Evolutionary conservation across 2,113 vertebrate species (phyloP).

Genomic region (Vimba vimba): DNA sequence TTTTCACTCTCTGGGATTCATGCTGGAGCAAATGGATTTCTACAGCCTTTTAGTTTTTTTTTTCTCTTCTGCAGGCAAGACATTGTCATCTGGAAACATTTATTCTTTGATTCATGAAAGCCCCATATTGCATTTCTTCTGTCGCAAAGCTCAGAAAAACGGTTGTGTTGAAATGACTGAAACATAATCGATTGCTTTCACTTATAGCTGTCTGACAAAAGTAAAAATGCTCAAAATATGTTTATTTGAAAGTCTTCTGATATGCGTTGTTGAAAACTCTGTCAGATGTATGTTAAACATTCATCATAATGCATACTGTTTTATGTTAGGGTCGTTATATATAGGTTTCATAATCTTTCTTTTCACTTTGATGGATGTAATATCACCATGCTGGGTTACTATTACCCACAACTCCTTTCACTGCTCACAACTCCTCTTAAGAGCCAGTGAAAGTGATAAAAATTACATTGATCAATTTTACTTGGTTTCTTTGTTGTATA

Average conservation of each 20-base stretch:
- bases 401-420: constrained; percentile 72
- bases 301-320: constrained; percentile 13
- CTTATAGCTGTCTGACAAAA: constrained; percentile 38
- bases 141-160: constrained; percentile 67
- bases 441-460: constrained; percentile 64
- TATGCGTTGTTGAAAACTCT: neutral
- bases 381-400: constrained; percentile 71
- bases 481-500: constrained; percentile 24
- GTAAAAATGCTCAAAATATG: constrained; percentile 5
- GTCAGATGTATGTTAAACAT: neutral
- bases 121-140: constrained; percentile 75
- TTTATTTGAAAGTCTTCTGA: neutral
- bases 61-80: constrained; percentile 59
- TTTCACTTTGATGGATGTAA: neutral
- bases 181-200: constrained; percentile 56
- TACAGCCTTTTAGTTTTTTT: constrained; percentile 53
- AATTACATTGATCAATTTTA: constrained; percentile 54
- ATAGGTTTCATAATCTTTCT: constrained; percentile 13
- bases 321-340: constrained; percentile 15
- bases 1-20: constrained; percentile 55
- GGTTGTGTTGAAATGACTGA: constrained; percentile 64
- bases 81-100: constrained; percentile 82
- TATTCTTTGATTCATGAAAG: constrained; percentile 75
- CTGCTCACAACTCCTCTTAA: constrained; percentile 40
- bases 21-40: constrained; percentile 58